Evolutionary conservation across 2,113 vertebrate genomes (phyloP).

Genomic region (Pelmatolapia mariae): DNA sequence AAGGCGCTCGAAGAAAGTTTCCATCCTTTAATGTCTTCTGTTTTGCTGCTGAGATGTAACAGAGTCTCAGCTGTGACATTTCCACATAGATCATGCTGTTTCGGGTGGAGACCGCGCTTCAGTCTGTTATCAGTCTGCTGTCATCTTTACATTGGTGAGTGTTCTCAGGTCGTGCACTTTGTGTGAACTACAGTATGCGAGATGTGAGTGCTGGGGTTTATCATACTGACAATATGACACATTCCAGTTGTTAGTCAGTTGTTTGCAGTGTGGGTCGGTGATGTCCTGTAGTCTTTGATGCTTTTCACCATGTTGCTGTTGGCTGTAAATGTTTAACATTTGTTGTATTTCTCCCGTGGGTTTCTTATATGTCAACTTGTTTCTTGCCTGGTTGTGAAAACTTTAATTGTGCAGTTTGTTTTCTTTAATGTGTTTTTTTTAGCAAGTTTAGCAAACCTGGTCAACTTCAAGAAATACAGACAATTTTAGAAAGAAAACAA

Average conservation of each 20-base stretch:
- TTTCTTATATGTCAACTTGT: neutral
- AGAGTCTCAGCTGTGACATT: neutral
- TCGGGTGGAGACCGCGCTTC: neutral
- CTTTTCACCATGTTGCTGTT: neutral
- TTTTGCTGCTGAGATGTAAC: neutral
- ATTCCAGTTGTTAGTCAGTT: neutral
- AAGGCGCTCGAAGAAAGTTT: neutral
- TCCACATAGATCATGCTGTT: neutral
- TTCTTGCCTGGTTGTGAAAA: neutral
- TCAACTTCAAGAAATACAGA: neutral
- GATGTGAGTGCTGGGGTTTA: neutral
- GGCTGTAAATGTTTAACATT: neutral
- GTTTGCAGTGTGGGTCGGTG: neutral
- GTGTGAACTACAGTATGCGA: neutral
- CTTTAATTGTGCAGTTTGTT: neutral
- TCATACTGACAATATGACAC: neutral
- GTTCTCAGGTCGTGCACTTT: neutral
- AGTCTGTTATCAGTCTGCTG: neutral
- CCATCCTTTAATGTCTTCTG: neutral
- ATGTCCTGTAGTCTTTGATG: neutral
- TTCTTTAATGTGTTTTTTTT: neutral
- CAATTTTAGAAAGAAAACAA: neutral
- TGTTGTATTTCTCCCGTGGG: neutral
- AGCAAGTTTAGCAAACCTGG: neutral
- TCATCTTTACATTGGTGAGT: neutral